Percentiles rank a stretch among this genome's conserved stretches.
phyloP scores from a whole-genome alignment of 2,888 invertebrate genomes.

The Seladonia tumulorum region DNA sequence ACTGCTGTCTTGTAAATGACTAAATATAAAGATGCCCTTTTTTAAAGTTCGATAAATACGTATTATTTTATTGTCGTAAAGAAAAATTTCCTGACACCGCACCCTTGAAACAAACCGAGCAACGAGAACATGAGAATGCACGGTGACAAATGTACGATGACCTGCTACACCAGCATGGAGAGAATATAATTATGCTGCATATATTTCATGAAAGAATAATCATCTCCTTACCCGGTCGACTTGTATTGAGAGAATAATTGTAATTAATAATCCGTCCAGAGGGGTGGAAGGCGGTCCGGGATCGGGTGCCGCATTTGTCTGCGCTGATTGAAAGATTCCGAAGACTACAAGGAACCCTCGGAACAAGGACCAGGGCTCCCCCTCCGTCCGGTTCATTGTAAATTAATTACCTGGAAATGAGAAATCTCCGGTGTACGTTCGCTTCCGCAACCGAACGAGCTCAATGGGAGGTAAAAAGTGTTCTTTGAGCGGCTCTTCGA shows the following conservation, averaged over 20 bases:
- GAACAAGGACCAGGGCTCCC: conserved; percentile 76
- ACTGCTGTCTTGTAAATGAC: no score
- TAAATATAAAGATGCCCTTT: no score
- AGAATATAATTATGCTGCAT: neutral
- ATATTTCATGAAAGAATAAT: neutral
- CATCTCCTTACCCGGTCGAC: neutral
- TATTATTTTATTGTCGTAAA: neutral
- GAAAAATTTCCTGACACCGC: neutral
- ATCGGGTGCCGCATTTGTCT: conserved; percentile 51
- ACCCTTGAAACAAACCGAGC: neutral
- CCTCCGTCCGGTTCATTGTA: conserved; percentile 83
- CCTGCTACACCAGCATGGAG: neutral
- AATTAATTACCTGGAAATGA: conserved; percentile 84
- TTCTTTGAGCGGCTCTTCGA: conserved; percentile 76
- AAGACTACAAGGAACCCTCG: conserved; percentile 79
- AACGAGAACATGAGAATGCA: neutral
- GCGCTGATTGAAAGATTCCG: conserved; percentile 60
- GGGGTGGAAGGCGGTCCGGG: conserved; percentile 4
- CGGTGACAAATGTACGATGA: neutral
- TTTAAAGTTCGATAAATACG: no score
- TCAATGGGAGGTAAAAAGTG: conserved; percentile 80
- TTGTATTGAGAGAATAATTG: neutral
- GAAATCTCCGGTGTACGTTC: conserved; percentile 83
- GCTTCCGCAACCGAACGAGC: conserved; percentile 67
- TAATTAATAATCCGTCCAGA: conserved; percentile 1